Conservation (phyloP, 2,113 vertebrate species). For the Chloropsis hardwickii region DNA sequence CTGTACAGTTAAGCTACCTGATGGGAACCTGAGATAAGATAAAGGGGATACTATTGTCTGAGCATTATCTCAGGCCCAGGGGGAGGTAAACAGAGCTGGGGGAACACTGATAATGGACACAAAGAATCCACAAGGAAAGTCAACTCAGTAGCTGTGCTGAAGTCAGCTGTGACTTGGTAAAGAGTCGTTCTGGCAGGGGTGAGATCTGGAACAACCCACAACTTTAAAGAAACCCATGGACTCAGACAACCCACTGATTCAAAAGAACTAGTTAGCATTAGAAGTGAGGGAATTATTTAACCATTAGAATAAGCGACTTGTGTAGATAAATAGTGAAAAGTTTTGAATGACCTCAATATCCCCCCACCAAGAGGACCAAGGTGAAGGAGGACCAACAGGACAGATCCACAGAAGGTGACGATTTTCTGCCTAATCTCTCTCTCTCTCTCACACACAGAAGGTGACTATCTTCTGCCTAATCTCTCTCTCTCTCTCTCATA, state of each 20-base stretch:
- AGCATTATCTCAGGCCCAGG: neutral
- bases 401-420: neutral
- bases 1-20: no score
- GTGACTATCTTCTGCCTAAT: no score
- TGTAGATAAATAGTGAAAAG: neutral
- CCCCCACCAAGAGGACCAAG: neutral
- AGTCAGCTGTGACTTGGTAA: neutral
- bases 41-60: neutral
- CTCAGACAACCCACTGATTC: neutral
- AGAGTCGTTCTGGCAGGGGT: neutral
- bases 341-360: neutral
- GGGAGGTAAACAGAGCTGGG: neutral
- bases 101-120: neutral
- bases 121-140: neutral
- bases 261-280: neutral
- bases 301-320: neutral
- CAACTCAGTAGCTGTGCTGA: neutral
- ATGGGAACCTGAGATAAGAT: neutral
- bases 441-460: no score
- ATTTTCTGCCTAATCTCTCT: neutral
- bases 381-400: neutral
- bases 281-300: neutral
- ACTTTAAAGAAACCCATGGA: neutral
- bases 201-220: neutral
- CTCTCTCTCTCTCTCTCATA: no score